Evolutionary conservation across 1,140 invertebrate species (phyloP).

Genomic region (Proales similis): DNA sequence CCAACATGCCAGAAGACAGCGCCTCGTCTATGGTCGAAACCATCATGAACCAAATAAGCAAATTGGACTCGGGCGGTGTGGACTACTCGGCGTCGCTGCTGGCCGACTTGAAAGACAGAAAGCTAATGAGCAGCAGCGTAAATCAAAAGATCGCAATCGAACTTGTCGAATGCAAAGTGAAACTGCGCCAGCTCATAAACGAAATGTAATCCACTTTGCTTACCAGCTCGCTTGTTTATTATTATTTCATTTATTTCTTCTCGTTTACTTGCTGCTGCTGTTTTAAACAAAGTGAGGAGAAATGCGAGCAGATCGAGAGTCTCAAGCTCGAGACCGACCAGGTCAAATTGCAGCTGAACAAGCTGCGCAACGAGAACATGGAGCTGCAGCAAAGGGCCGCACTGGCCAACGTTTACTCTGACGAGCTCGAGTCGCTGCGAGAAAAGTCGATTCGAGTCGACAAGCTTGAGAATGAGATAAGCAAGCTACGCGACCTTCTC

Average conservation of each 20-base stretch:
- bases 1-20: no score
- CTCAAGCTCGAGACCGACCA: constrained; percentile 19
- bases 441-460: constrained; percentile 18
- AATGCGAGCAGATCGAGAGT: constrained; percentile 30
- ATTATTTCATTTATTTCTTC: not conserved
- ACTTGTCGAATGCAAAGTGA: constrained; percentile 32
- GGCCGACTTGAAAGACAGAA: not conserved
- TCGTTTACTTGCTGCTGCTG: not conserved
- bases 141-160: constrained; percentile 38
- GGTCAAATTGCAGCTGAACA: constrained; percentile 18
- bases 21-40: no score
- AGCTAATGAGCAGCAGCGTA: not conserved
- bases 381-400: constrained; percentile 25
- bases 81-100: not conserved
- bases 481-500: constrained; percentile 9
- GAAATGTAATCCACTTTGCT: constrained; percentile 26
- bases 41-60: no score
- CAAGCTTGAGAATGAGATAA: constrained; percentile 22
- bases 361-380: constrained; percentile 31
- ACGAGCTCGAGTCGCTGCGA: constrained; percentile 26
- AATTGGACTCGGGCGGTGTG: no score
- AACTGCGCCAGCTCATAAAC: constrained; percentile 26
- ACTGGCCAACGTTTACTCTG: constrained; percentile 23
- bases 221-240: not conserved
- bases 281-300: constrained; percentile 28